Evolutionary conservation across 2,888 invertebrate genomes (phyloP), one percentile per base, ranked within the genome.

Genomic region (Drosophila lacicola): DNA sequence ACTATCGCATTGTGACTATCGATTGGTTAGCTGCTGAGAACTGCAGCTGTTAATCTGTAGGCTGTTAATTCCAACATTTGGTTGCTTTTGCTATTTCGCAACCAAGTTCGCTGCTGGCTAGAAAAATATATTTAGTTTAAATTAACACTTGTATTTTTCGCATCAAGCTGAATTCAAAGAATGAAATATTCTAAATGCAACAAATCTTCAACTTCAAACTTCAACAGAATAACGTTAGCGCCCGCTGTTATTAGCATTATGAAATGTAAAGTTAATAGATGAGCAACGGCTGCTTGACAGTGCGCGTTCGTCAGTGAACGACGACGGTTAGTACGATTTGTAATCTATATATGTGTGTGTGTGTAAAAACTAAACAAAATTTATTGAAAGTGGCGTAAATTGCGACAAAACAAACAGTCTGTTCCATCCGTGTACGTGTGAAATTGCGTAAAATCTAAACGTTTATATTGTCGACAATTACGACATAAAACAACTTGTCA

Each of bases 311-410:
- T 63, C 45, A 37, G 37, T 25, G 4, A 14, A 19, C 17, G 53
- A 11, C 25, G 64, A 10, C 64, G 53, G 64, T 53, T 53, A 17
- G 17, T 5, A 0, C 4, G 4, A 0, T 5, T 1, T 36, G 21
- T 41, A 14, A 10, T 46, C 11, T 51, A 17, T 13, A 19, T 46
- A 39, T 49, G 50, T 56, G 65, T 21, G 54, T 53, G 64, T 41
- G 41, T 39, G 29, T 51, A 14, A 3, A 62, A 72, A 73, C 50
- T 45, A 73, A 66, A 44, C 33, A 25, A 25, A 45, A 62, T 33
- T 41, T 37, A 39, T 65, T 72, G 49, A 49, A 65, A 65, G 70
- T 74, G 74, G 72, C 81, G 74, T 75, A 81, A 71, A 44, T 19
- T 46, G 67, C 55, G 51, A 68, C 63, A 46, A 58, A 61, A 61